A percentile compares a stretch with the other conserved stretches of the same genome.
phyloP scores from a whole-genome alignment of 2,888 invertebrate species.

The Diloba caeruleocephala region DNA sequence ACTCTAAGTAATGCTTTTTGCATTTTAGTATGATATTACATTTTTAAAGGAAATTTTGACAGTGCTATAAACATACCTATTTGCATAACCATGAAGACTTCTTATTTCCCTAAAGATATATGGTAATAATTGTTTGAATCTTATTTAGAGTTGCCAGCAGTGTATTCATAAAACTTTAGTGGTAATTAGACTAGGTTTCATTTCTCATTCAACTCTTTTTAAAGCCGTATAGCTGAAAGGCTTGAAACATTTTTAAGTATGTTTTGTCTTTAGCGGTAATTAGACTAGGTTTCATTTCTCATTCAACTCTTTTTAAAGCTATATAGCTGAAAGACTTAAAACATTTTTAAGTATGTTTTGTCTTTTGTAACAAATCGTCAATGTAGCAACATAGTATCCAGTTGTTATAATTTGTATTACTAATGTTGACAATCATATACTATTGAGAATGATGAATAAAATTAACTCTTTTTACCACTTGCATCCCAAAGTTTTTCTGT shows the following conservation, averaged over 20 bases:
- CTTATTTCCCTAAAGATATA: constrained; percentile 11
- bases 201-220: not conserved
- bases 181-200: constrained; percentile 9
- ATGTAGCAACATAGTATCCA: too few relatives aligned
- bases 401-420: too few relatives aligned
- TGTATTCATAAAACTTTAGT: constrained; percentile 17
- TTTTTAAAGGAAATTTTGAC: too few relatives aligned
- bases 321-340: too few relatives aligned
- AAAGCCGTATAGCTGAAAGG: too few relatives aligned
- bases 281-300: constrained; percentile 9
- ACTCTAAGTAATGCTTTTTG: constrained; percentile 19
- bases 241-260: too few relatives aligned
- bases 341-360: too few relatives aligned
- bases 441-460: not conserved
- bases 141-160: constrained; percentile 33
- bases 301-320: not conserved
- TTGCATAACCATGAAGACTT: constrained; percentile 1
- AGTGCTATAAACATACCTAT: too few relatives aligned
- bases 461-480: constrained; percentile 17
- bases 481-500: constrained; percentile 38
- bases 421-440: not conserved
- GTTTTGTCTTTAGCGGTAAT: constrained; percentile 10
- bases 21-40: not conserved
- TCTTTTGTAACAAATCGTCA: not conserved
- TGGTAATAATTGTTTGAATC: constrained; percentile 23